Base-by-base conservation (phyloP, 2,113 vertebrate genomes). In the Vimba vimba region DNA sequence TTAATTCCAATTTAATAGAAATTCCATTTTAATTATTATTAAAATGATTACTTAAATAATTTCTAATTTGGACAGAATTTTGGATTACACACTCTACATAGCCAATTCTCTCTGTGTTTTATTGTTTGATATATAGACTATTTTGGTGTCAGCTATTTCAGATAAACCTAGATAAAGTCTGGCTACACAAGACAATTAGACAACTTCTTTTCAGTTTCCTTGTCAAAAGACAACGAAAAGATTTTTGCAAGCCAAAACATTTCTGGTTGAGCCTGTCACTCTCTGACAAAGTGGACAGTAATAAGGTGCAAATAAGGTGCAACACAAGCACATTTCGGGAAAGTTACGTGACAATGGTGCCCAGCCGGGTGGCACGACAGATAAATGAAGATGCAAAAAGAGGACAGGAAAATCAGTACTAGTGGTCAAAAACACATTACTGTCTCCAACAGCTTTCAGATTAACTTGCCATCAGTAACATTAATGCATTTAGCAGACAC, bases 281-380 rank as follows among this genome's bases (percentile, higher is more conserved):
- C 23, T 60, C 39, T 80, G 79, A 80, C 59, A 66, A 39, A 80
- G 2, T 27, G 59, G 39, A 64, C 79, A 80, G 59, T 80, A 80
- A 80, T 80, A 27, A 64, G 79, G 59, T 19, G 79, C 39, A 47
- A 80, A 80, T 64, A 66, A 17, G 43, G 43, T 9, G 43, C 43
- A 57, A 62, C 55, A 80, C 13, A 64, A 45, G 39, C 78, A 80
- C 59, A 47, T 47, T 80, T 47, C 27, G n/a, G 39, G 59, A 25
- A 80, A 30, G 8, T 64, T 3, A 17, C 15, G 21, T 64, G 59
- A 30, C 17, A 64, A 64, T 64, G 15, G 39, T 39, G 3, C 55
- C 33, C 11, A 8, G 30, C 9, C 33, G n/a, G 23, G 6, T 43
- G 55, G 19, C 30, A 57, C 1, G 4, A 57, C 6, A 1, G n/a